Base-by-base conservation (phyloP, 53 echinoderm and acorn worm genomes). In the Stichopus horrens region DNA sequence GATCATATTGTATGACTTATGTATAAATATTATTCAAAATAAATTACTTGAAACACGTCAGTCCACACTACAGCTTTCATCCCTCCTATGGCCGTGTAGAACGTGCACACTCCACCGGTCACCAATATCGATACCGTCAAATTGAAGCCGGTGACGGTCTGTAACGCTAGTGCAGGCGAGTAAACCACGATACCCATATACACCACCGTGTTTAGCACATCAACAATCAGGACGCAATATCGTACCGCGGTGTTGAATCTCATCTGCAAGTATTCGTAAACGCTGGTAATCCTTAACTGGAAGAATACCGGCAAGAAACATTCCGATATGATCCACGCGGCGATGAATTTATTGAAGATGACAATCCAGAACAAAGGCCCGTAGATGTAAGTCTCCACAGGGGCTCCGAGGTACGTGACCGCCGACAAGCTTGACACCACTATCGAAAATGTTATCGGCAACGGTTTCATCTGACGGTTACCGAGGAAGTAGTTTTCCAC, bases 21-120 rank as follows among this genome's bases (percentile, higher is more conserved):
- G 37, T 37, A 37, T 37, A 37, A 37, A 37, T 37, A 37, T 37
- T 37, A 37, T 37, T 37, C 37, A 37, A 37, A 37, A 37, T 16
- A n/a, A 8, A 74, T 23, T 73, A 86, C 86, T 55, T 86, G 86
- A 74, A 86, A 74, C 7, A 86, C 86, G 53, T 86, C 86, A 7
- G 86, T 86, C 86, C 86, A 86, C 54, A 86, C 74, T 14, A 86
- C 86, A 14, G 86, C 86, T 52, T 71, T 86, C 18, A 86, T 73
- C 9, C 86, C 86, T 52, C 86, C 86, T 21, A 74, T 74, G 74
- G 73, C 67, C 7, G 86, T 86, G 52, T 86, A 86, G 52, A 86
- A 86, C n/a, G 86, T 86, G 7, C 86, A 86, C 9, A 86, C 86
- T 7, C 66, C 16, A 23, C 86, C 86, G 7, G 67, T n/a, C 5